phyloP scores from a whole-genome alignment of 2,888 invertebrate species.

The Pemphredon lugubris region DNA sequence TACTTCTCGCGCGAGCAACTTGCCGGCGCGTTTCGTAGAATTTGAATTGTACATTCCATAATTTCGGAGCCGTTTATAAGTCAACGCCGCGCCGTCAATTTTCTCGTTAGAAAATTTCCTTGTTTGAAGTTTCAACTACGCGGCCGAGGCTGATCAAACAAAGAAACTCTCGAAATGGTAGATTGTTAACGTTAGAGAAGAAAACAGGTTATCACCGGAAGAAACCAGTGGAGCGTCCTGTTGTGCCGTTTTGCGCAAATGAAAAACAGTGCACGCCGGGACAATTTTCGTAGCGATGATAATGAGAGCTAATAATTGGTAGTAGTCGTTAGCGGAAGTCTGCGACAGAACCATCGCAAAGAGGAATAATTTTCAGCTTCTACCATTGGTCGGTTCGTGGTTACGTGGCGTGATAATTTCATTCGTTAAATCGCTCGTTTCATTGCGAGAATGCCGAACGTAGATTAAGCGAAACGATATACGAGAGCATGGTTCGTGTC shows the following conservation, averaged over 20 bases:
- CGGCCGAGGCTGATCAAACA: too few species aligned
- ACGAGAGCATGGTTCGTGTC: background rate
- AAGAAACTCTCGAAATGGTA: too few species aligned
- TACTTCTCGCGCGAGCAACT: too few species aligned
- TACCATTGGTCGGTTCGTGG: slow-evolving; percentile 44
- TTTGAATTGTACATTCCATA: too few species aligned
- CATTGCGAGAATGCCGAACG: slow-evolving; percentile 24
- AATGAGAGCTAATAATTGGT: slow-evolving; percentile 59
- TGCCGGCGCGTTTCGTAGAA: too few species aligned
- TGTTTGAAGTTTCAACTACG: too few species aligned
- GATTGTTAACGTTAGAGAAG: too few species aligned
- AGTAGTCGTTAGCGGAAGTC: slow-evolving; percentile 54
- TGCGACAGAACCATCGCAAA: slow-evolving; percentile 43
- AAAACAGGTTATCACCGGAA: background rate
- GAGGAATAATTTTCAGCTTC: slow-evolving; percentile 46
- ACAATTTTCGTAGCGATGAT: slow-evolving; percentile 58
- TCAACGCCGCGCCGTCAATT: too few species aligned
- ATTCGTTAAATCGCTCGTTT: slow-evolving; percentile 34
- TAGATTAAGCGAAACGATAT: slow-evolving; percentile 21
- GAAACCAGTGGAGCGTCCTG: slow-evolving; percentile 4
- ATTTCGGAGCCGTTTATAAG: too few species aligned
- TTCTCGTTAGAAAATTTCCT: too few species aligned
- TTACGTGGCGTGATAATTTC: slow-evolving; percentile 19
- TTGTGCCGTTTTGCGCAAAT: slow-evolving; percentile 19
- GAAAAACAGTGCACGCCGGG: slow-evolving; percentile 46